Evolutionary conservation across 2,888 invertebrate species (phyloP), one percentile per base, ranked within the genome.

Genomic region (Aricia artaxerxes): DNA sequence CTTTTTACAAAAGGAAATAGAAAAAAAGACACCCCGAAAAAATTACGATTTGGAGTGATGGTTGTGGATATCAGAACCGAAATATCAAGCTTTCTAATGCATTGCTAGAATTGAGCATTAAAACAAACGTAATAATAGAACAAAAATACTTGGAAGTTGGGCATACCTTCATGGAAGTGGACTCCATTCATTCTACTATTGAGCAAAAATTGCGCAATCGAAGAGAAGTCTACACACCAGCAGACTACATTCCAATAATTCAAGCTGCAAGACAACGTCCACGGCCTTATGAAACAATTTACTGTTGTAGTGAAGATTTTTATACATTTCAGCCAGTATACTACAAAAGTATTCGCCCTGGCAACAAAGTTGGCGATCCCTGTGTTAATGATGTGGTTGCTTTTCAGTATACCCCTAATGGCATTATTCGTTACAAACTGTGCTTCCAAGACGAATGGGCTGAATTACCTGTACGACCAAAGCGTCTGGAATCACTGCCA

Each of bases 41-140:
- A 77, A 77, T 77, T 77, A 77, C 77, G 57, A 77, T 77, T 77
- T 77, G 77, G 77, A 77, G 77, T 77, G 57, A 77, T 77, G 35
- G 53, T 13, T 44, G 44, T 44, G 44, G 44, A 44, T 44, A 44
- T 44, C 44, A 44, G 44, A 44, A 44, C 44, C 44, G 57, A 57
- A 11, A 57, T 57, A 57, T 57, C 57, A 57, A 57, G 57, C 57
- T 57, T 57, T 57, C 57, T 57, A 57, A 57, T 13, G 57, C 57
- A 57, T 57, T 57, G 57, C 57, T 57, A 57, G 16, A 57, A 57
- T 57, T 57, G 57, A 57, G 57, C 57, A 57, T 57, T 57, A 57
- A 57, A 57, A 57, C 57, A 57, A 57, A 57, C 57, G 57, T 57
- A 57, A 57, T 57, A 57, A 57, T 57, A 57, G 57, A 57, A 57